phyloP scores from a whole-genome alignment of 1,140 invertebrate species.

The Oppia nitens region DNA sequence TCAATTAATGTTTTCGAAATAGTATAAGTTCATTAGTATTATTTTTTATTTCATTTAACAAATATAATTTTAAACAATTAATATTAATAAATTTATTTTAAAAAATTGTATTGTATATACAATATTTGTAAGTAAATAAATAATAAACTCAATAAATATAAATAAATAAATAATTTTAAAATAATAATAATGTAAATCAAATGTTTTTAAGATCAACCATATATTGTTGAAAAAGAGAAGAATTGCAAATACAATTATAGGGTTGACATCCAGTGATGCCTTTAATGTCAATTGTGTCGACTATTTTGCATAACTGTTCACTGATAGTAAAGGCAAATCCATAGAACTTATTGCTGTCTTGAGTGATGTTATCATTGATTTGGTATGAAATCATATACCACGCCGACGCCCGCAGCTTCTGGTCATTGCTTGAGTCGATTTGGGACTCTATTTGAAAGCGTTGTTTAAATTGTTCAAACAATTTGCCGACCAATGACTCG shows the following conservation, averaged over 20 bases:
- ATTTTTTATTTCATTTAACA: too few species aligned
- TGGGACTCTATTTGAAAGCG: background rate
- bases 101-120: too few species aligned
- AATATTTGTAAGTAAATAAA: too few species aligned
- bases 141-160: too few species aligned
- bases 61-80: too few species aligned
- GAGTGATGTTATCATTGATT: background rate
- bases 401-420: conserved; percentile 21
- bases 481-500: background rate
- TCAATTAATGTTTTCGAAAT: too few species aligned
- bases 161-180: too few species aligned
- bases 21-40: too few species aligned
- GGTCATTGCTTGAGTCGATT: background rate
- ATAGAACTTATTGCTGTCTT: background rate
- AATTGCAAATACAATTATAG: background rate
- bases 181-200: too few species aligned
- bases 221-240: too few species aligned
- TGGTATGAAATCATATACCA: conserved; percentile 24
- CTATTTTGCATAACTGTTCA: background rate
- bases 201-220: too few species aligned
- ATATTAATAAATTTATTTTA: too few species aligned
- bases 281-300: background rate
- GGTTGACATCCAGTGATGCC: background rate
- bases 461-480: background rate
- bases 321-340: background rate